These are phyloP conservation scores for Pseudorhiza aurosa DNA, from an alignment of 30 jellyfish, hydroid and myxozoan genomes.

Conservation along the genomic window DNA sequence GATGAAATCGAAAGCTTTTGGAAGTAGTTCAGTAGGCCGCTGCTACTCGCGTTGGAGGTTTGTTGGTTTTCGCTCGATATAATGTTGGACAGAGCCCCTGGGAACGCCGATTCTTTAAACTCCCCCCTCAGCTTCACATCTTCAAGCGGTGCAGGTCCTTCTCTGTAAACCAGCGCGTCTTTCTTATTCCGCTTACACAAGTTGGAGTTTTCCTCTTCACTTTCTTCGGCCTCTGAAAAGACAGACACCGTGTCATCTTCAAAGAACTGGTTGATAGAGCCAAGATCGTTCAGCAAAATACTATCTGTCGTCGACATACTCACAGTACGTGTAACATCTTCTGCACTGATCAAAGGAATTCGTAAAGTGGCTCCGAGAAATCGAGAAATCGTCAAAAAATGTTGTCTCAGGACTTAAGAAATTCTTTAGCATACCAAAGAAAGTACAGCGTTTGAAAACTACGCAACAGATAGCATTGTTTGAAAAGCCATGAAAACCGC, in stretches of 20 bases:
- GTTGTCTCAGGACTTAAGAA: too few species aligned
- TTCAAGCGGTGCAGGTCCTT: slow-evolving; percentile 89
- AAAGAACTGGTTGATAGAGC: slow-evolving; percentile 14
- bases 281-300: slow-evolving; percentile 1
- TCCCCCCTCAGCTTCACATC: slow-evolving; percentile 59
- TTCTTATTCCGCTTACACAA: slow-evolving; percentile 23
- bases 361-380: too few species aligned
- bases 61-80: neutral
- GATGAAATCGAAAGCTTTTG: slow-evolving; percentile 64
- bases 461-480: too few species aligned
- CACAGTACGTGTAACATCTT: too few species aligned
- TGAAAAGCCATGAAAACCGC: too few species aligned
- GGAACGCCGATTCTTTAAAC: slow-evolving; percentile 3
- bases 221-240: neutral
- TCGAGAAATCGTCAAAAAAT: too few species aligned
- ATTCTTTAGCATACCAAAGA: too few species aligned
- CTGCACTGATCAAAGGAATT: too few species aligned
- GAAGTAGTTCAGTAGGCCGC: slow-evolving; percentile 80
- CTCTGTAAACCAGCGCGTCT: slow-evolving; percentile 13
- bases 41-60: slow-evolving; percentile 57
- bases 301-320: neutral
- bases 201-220: neutral
- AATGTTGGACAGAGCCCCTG: slow-evolving; percentile 56
- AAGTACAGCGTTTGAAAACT: too few species aligned
- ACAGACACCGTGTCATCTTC: slow-evolving; percentile 5